Base-by-base conservation (phyloP, 2,888 invertebrate genomes). In the Stegana nigrithorax region DNA sequence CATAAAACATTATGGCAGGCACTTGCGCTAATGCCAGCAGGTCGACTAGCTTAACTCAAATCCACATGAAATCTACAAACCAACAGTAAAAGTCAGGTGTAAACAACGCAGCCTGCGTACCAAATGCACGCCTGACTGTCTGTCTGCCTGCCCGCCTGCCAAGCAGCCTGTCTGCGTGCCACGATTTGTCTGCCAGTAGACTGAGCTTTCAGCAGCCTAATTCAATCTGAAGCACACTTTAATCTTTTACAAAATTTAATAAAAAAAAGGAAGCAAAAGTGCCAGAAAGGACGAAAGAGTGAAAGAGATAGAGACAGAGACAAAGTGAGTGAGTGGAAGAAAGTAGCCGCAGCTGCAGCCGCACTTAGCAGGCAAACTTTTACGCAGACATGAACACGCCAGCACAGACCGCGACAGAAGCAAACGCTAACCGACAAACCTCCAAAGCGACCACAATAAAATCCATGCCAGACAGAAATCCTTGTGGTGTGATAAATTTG, bases 71-170 rank as follows among this genome's bases (percentile, higher is more conserved):
- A n/a, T n/a, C n/a, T 17, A 39, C 39, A 17, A 39, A 39, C 5
- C 14, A 39, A 39, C 14, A 14, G n/a, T 17, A 39, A 39, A 39
- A 39, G 39, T 17, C 39, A 14, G 5, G 14, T 4, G 17, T n/a
- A 39, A 17, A 4, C 39, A 39, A 39, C 10, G 6, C 10, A 39
- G 39, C 39, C n/a, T 14, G 14, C n/a, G n/a, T n/a, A n/a, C n/a
- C n/a, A n/a, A n/a, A n/a, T n/a, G n/a, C n/a, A n/a, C n/a, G n/a
- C 12, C 2, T n/a, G 36, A 36, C 10, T 14, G 55, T 57, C 64
- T 65, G 67, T 68, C 63, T 66, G 57, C 50, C 63, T 44, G 50
- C 19, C 51, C 26, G 27, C 36, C 27, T 14, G 23, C 14, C n/a
- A n/a, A n/a, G n/a, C n/a, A n/a, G n/a, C n/a, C n/a, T n/a, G n/a